phyloP scores from a whole-genome alignment of 2,888 invertebrate genomes.

The Lamellibrachia columna region DNA sequence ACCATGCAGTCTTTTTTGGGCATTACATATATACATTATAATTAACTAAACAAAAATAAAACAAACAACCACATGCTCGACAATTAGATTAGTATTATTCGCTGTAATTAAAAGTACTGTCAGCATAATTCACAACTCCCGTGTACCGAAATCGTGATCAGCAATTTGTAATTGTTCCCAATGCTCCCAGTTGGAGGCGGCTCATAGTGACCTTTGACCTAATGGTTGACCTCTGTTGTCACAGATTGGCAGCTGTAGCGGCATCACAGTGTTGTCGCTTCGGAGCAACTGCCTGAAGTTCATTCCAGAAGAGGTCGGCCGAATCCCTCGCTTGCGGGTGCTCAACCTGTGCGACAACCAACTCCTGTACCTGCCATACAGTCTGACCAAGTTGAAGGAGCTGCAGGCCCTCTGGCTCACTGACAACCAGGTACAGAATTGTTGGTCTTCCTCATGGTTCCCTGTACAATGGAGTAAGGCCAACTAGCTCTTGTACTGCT shows the following conservation, averaged over 20 bases:
- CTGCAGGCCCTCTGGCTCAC: conserved; percentile 87
- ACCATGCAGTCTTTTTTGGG: no score
- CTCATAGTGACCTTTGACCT: neutral
- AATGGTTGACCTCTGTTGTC: conserved; percentile 22
- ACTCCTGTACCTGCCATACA: conserved; percentile 84
- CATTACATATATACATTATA: no score
- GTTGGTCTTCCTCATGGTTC: neutral
- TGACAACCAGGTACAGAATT: conserved; percentile 74
- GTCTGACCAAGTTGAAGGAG: conserved; percentile 80
- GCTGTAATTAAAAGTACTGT: no score
- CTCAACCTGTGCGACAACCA: conserved; percentile 89
- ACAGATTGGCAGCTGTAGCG: conserved; percentile 84
- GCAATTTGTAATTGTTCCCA: neutral
- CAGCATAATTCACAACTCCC: no score
- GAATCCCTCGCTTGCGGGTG: conserved; percentile 83
- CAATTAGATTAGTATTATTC: no score
- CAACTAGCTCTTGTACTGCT: no score
- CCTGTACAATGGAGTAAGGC: no score
- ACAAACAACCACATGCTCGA: no score
- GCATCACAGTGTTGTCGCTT: conserved; percentile 83
- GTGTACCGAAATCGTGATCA: neutral
- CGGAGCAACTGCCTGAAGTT: conserved; percentile 83
- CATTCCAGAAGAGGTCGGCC: conserved; percentile 90
- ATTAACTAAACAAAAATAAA: no score
- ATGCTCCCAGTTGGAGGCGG: no score